These are phyloP conservation scores for Apomyelois bistriatella DNA, from an alignment of 2,888 invertebrate genomes.

Conservation along the genomic window DNA sequence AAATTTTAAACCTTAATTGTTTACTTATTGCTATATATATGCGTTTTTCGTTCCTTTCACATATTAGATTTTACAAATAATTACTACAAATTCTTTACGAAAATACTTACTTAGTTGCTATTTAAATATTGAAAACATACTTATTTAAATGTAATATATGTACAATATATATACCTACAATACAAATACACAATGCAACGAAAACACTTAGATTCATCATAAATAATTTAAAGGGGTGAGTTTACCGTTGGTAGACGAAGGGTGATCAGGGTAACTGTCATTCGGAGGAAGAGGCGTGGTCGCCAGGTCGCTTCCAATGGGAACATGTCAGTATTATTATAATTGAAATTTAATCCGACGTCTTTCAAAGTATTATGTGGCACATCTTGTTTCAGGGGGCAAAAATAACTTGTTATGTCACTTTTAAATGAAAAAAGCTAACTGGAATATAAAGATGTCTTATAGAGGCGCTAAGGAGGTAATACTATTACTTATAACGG, in stretches of 20 bases:
- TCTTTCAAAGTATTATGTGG: conserved; percentile 28
- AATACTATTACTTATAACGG: too few species aligned
- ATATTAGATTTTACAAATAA: too few species aligned
- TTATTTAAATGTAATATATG: too few species aligned
- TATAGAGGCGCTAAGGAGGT: too few species aligned
- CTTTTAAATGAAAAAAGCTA: not conserved
- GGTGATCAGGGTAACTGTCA: conserved; percentile 61
- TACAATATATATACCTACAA: too few species aligned
- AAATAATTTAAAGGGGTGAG: conserved; percentile 14
- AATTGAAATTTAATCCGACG: conserved; percentile 54
- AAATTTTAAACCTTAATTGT: too few species aligned
- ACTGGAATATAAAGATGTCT: not conserved
- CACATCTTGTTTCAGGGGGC: conserved; percentile 17
- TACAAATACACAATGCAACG: not conserved
- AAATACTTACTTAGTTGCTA: too few species aligned
- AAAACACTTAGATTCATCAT: conserved; percentile 11
- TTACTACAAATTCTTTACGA: too few species aligned
- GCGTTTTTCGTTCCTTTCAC: too few species aligned
- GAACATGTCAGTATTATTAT: conserved; percentile 42
- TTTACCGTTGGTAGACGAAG: conserved; percentile 33
- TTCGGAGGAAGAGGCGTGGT: conserved; percentile 72
- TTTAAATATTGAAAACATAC: too few species aligned
- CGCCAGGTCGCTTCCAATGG: conserved; percentile 59
- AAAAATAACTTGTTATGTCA: conserved; percentile 5
- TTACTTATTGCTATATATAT: too few species aligned